Percentiles rank a stretch among this genome's conserved stretches.
Evolutionary conservation across 2,113 vertebrate species (phyloP).

Genomic region (Lasiurus cinereus): DNA sequence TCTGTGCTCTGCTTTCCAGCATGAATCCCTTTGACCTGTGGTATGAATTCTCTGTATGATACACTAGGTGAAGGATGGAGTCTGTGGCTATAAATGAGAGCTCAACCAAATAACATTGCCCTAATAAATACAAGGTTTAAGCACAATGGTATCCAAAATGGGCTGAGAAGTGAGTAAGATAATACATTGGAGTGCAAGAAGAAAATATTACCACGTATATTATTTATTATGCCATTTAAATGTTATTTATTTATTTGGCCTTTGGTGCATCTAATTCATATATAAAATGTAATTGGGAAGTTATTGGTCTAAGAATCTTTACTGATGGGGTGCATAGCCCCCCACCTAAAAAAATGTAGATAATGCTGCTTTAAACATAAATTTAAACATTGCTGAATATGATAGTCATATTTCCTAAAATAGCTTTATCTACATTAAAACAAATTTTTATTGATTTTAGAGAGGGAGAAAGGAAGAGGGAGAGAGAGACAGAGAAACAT

Average conservation of each 20-base stretch:
- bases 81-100: neutral
- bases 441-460: neutral
- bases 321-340: neutral
- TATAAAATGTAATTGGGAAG: neutral
- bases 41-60: neutral
- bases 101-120: neutral
- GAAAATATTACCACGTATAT: neutral
- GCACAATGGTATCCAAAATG: neutral
- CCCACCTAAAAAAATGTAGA: neutral
- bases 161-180: neutral
- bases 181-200: neutral
- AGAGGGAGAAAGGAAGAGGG: neutral
- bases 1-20: neutral
- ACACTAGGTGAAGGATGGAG: neutral
- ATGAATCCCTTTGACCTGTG: neutral
- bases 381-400: conserved; percentile 33
- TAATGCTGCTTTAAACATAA: conserved; percentile 27
- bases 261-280: neutral
- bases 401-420: neutral
- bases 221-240: neutral
- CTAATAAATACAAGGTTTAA: neutral
- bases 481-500: neutral
- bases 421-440: conserved; percentile 20
- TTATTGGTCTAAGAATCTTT: conserved; percentile 47
- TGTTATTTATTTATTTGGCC: neutral